phyloP scores from a whole-genome alignment of 2,113 vertebrate genomes.

The Hypanus sabinus region DNA sequence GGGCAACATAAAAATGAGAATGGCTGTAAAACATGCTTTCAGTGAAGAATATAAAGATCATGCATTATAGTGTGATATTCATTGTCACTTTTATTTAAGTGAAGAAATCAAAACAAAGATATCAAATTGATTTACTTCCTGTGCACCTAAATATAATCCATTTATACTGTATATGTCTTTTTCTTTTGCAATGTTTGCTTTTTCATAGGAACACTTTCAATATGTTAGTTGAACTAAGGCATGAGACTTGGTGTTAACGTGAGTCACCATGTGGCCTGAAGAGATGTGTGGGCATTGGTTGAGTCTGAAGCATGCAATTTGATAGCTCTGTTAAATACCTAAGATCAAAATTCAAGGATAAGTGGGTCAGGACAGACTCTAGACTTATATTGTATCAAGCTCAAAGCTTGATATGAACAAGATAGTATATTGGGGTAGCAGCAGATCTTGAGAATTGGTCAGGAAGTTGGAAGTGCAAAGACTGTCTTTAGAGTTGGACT shows the following conservation, averaged over 20 bases:
- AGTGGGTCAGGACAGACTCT: not conserved
- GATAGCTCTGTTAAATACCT: not conserved
- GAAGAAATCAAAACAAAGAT: not conserved
- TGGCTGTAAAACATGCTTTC: not conserved
- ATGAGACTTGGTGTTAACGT: not conserved
- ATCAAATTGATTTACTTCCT: not conserved
- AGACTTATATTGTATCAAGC: not conserved
- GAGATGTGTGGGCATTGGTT: too few relatives aligned
- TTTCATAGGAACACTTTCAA: too few relatives aligned
- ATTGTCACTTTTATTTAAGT: not conserved
- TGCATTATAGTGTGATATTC: not conserved
- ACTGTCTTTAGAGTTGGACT: not conserved
- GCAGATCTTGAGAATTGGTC: not conserved
- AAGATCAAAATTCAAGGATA: not conserved
- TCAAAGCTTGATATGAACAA: not conserved
- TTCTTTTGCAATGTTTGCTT: too few relatives aligned
- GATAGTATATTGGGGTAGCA: not conserved
- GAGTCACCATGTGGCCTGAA: not conserved
- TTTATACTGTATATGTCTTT: too few relatives aligned
- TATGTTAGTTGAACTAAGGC: too few relatives aligned
- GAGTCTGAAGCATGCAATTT: too few relatives aligned
- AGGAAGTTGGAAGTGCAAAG: not conserved
- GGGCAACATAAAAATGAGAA: not conserved
- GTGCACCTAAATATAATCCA: too few relatives aligned
- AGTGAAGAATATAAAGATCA: not conserved